Evolutionary conservation across 2,888 invertebrate genomes (phyloP).

Genomic region (Melanargia galathea): DNA sequence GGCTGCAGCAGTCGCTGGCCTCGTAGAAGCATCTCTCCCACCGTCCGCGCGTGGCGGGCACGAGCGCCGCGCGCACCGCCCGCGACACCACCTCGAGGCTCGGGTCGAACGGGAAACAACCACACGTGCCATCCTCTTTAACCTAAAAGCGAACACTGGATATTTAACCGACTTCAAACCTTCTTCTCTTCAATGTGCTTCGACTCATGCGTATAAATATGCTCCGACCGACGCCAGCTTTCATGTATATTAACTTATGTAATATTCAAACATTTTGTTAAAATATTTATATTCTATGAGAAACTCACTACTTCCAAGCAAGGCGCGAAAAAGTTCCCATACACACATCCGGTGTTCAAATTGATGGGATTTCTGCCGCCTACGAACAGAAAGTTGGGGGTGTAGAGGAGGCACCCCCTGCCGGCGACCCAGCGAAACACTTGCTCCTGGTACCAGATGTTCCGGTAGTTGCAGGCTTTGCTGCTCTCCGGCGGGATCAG

Average conservation of each 20-base stretch:
- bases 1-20: constrained; percentile 68
- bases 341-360: constrained; percentile 61
- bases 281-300: neutral
- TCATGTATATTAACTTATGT: too few species aligned
- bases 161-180: too few species aligned
- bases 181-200: too few species aligned
- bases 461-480: constrained; percentile 70
- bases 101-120: constrained; percentile 75
- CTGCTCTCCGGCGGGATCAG: constrained; percentile 51
- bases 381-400: constrained; percentile 65
- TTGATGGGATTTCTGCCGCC: constrained; percentile 62
- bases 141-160: constrained; percentile 47
- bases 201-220: too few species aligned
- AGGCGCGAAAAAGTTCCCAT: constrained; percentile 63
- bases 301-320: constrained; percentile 72
- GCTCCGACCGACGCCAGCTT: too few species aligned
- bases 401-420: constrained; percentile 69
- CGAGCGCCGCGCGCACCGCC: constrained; percentile 57
- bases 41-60: constrained; percentile 64
- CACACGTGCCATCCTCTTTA: constrained; percentile 70
- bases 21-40: constrained; percentile 73
- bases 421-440: constrained; percentile 75
- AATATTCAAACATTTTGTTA: too few species aligned
- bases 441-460: constrained; percentile 65
- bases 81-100: constrained; percentile 61